A percentile compares a stretch with the other conserved stretches of the same genome.
These are phyloP conservation scores for Heteropelma amictum DNA, from an alignment of 2,888 invertebrate species.

Conservation along the genomic window DNA sequence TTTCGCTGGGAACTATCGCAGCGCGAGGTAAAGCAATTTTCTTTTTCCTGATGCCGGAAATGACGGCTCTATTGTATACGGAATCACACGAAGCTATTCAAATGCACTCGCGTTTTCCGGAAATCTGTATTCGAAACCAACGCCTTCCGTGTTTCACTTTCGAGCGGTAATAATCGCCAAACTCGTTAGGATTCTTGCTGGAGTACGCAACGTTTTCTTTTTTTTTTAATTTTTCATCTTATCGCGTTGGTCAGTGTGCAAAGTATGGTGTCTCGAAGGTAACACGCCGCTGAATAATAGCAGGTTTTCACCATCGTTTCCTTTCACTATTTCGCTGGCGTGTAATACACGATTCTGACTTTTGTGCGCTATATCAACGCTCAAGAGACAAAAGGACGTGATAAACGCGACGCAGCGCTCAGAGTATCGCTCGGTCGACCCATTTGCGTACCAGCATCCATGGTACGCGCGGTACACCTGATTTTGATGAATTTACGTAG, in stretches of 20 bases:
- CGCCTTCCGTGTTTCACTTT: slow-evolving; percentile 43
- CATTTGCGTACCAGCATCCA: not conserved
- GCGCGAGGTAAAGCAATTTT: not conserved
- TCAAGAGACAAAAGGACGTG: not conserved
- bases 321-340: slow-evolving; percentile 43
- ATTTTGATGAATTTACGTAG: not conserved
- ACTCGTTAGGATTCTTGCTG: slow-evolving; percentile 14
- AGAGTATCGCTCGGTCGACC: not conserved
- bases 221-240: not conserved
- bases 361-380: not conserved
- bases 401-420: not conserved
- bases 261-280: not conserved
- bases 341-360: not conserved
- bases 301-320: slow-evolving; percentile 46
- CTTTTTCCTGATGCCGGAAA: not conserved
- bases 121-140: slow-evolving; percentile 22
- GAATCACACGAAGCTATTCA: not conserved
- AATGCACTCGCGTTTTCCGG: no score
- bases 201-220: not conserved
- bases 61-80: not conserved
- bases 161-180: not conserved
- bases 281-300: slow-evolving; percentile 32
- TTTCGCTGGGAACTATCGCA: not conserved
- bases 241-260: slow-evolving; percentile 9
- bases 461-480: not conserved